Percentiles rank a stretch among this genome's conserved stretches.
These are phyloP conservation scores for Drosophila phalerata DNA, from an alignment of 2,888 invertebrate genomes.

Conservation along the genomic window DNA sequence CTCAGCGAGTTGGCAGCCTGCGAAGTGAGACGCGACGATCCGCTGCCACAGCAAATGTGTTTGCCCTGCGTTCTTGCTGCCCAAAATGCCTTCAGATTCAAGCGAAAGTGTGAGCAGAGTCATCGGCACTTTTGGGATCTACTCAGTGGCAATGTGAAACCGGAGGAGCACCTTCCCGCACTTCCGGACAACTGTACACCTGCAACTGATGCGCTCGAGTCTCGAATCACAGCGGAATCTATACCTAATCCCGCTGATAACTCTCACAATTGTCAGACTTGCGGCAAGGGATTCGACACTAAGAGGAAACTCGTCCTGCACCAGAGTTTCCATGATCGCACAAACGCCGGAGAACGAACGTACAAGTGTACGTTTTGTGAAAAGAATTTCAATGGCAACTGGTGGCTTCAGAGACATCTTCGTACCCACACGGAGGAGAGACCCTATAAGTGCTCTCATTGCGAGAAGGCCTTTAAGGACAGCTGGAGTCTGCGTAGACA, in stretches of 20 bases:
- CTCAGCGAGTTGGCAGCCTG: constrained; percentile 64
- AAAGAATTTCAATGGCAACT: constrained; percentile 75
- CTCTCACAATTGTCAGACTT: constrained; percentile 42
- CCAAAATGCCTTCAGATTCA: constrained; percentile 72
- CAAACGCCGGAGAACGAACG: constrained; percentile 3
- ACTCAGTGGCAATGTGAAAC: constrained; percentile 3
- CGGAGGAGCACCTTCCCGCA: not conserved
- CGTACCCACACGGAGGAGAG: constrained; percentile 86
- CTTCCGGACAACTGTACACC: not conserved
- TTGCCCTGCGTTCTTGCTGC: constrained; percentile 63
- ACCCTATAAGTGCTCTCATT: constrained; percentile 87
- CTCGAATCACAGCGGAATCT: constrained; percentile 9
- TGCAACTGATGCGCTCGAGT: not conserved
- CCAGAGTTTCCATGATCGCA: constrained; percentile 33
- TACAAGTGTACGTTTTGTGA: constrained; percentile 34
- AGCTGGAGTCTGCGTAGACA: constrained; percentile 87
- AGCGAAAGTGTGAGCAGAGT: constrained; percentile 76
- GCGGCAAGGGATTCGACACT: constrained; percentile 84
- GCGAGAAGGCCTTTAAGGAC: constrained; percentile 87
- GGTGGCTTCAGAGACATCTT: constrained; percentile 75
- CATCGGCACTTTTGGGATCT: constrained; percentile 63
- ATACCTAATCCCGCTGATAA: not conserved
- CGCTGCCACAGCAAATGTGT: constrained; percentile 77
- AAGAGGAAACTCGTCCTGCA: constrained; percentile 81
- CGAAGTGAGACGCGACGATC: constrained; percentile 42